These are phyloP conservation scores for Halocaridina rubra DNA, from an alignment of 2,888 invertebrate genomes.

Conservation along the genomic window DNA sequence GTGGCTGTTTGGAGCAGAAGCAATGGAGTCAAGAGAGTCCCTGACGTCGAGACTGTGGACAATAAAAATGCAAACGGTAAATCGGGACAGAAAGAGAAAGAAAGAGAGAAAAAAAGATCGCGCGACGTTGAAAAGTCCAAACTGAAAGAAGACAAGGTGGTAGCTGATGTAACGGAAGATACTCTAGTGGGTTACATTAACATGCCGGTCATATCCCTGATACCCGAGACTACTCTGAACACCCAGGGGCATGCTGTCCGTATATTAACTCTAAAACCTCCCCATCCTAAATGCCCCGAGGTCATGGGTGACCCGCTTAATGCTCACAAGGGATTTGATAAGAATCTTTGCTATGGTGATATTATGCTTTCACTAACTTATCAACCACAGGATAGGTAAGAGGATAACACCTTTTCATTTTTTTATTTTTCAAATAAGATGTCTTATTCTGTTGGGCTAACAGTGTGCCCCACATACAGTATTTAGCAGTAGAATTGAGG, in stretches of 20 bases:
- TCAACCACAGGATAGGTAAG: slow-evolving; percentile 54
- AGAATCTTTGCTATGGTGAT: slow-evolving; percentile 53
- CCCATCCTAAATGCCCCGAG: slow-evolving; percentile 49
- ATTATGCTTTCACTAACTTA: slow-evolving; percentile 50
- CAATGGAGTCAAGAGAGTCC: slow-evolving; percentile 21
- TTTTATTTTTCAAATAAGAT: too few relatives aligned
- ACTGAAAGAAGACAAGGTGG: slow-evolving; percentile 1
- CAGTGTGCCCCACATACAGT: too few relatives aligned
- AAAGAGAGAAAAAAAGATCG: slow-evolving; percentile 25
- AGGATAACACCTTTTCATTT: too few relatives aligned
- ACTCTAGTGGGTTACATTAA: slow-evolving; percentile 41
- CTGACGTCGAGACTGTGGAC: not conserved
- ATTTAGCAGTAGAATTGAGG: too few relatives aligned
- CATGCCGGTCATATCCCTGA: slow-evolving; percentile 43
- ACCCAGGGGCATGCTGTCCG: slow-evolving; percentile 48
- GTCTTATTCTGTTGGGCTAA: too few relatives aligned
- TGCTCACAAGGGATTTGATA: slow-evolving; percentile 49
- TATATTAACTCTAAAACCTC: slow-evolving; percentile 29
- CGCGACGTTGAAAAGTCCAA: slow-evolving; percentile 19
- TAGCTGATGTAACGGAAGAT: slow-evolving; percentile 35
- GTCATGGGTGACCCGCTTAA: slow-evolving; percentile 15
- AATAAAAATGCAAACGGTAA: slow-evolving; percentile 19
- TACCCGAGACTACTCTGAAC: slow-evolving; percentile 51
- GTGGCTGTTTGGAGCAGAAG: slow-evolving; percentile 53
- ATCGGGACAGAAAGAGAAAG: slow-evolving; percentile 6